A percentile compares a stretch with the other conserved stretches of the same genome.
phyloP scores from a whole-genome alignment of 2,113 vertebrate species.

The Fregata magnificens region DNA sequence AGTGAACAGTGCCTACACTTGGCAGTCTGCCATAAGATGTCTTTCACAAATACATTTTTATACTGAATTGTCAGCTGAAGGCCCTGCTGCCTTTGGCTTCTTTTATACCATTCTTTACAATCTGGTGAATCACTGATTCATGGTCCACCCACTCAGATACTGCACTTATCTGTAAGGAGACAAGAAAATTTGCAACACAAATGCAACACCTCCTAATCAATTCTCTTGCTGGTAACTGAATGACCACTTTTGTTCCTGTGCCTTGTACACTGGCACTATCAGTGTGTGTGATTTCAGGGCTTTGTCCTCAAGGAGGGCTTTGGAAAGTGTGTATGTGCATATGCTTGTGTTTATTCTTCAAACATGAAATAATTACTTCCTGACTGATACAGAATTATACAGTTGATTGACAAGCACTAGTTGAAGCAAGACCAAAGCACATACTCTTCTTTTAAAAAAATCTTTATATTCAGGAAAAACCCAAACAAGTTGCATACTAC shows the following conservation, averaged over 20 bases:
- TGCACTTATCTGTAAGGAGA: neutral
- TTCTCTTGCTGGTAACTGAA: neutral
- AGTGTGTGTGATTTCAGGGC: neutral
- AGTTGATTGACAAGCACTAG: neutral
- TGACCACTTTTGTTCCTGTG: neutral
- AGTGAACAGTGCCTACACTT: neutral
- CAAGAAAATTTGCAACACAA: neutral
- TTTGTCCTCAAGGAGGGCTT: neutral
- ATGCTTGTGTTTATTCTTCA: neutral
- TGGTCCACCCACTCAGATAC: neutral
- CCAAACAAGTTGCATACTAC: neutral
- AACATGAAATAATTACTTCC: neutral
- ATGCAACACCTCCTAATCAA: neutral
- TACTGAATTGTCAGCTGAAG: neutral
- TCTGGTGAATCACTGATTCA: neutral
- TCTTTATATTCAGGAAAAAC: neutral
- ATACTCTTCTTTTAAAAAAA: neutral
- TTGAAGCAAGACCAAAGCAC: neutral
- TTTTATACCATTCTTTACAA: neutral
- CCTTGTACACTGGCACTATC: neutral
- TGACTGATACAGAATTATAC: neutral
- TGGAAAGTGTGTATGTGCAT: neutral
- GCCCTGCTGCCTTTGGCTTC: neutral
- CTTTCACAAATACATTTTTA: neutral
- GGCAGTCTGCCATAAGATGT: neutral